Base-by-base conservation (phyloP, 2,797 vertebrate species). In the Acrossocheilus fasciatus region DNA sequence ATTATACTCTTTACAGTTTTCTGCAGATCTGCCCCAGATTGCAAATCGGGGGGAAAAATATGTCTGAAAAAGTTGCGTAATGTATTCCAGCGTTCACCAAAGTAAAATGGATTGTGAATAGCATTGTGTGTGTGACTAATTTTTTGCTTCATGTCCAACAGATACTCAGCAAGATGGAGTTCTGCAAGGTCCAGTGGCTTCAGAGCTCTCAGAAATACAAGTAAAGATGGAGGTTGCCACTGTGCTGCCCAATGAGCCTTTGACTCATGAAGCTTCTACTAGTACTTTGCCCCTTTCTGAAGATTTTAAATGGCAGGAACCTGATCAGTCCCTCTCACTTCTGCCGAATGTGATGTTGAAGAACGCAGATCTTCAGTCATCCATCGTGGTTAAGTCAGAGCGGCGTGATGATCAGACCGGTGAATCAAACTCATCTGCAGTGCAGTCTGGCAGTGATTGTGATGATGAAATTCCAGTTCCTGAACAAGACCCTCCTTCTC, bases 151-250 rank as follows among this genome's bases (percentile, higher is more conserved):
- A 75, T 76, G 50, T 75, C 43, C 50, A 43, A 69, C 83, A 85
- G 75, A 78, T 57, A 41, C 36, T 54, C 59, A 7, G 36, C 43
- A 2, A 43, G 83, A 54, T 45, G 74, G 11, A 69, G 17, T 69
- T 43, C 34, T 11, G 36, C 83, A 70, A 79, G 17, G 2, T 78
- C 39, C 50, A 41, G 14, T 70, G 50, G 36, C 2, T 30, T 59
- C 47, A 57, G 64, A 78, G 14, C 15, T 79, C 62, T 79, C 83
- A 70, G 83, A 78, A 78, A 69, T 78, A 9, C 76, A 43, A 78
- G 64, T 70, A 34, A 77, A 85, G 39, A 69, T 70, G 64, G 75
- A 85, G 47, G 23, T 85, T 17, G 75, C 75, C n/a, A 69, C 75
- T 14, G 17, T 70, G n/a, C 10, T 83, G 39, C n/a, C 47, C 4